These are phyloP conservation scores for Hylyphantes graminicola DNA, from an alignment of 1,140 invertebrate species.

Conservation along the genomic window DNA sequence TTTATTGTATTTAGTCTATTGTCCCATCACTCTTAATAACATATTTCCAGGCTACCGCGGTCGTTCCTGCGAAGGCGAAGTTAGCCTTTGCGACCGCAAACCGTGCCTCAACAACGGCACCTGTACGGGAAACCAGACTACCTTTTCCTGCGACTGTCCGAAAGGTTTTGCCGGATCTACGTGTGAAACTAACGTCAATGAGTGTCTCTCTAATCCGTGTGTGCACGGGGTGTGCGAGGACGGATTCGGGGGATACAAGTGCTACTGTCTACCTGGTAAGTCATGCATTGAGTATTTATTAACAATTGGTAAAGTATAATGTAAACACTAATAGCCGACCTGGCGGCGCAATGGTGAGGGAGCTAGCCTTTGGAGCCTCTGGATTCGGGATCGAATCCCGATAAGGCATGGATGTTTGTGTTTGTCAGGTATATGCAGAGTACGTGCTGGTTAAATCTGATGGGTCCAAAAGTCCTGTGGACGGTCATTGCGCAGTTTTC, in stretches of 20 bases:
- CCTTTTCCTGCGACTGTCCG: conserved; percentile 67
- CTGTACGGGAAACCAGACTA: conserved; percentile 66
- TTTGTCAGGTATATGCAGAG: too few relatives aligned
- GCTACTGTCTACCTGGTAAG: conserved; percentile 66
- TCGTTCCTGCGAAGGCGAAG: conserved; percentile 63
- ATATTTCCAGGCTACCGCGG: conserved; percentile 64
- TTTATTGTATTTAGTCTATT: too few relatives aligned
- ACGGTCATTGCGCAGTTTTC: too few relatives aligned
- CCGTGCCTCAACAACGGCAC: conserved; percentile 68
- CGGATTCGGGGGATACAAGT: conserved; percentile 68
- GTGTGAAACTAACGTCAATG: conserved; percentile 68
- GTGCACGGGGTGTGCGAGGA: conserved; percentile 70
- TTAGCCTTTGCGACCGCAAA: conserved; percentile 64
- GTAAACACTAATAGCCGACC: too few relatives aligned
- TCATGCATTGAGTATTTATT: neutral
- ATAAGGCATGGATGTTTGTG: too few relatives aligned
- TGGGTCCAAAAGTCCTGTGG: too few relatives aligned
- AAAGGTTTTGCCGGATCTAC: conserved; percentile 67
- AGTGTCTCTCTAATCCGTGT: conserved; percentile 69
- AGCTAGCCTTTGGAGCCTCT: too few relatives aligned
- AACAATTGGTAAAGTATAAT: too few relatives aligned
- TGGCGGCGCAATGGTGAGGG: too few relatives aligned
- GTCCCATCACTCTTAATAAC: too few relatives aligned
- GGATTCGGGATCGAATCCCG: too few relatives aligned
- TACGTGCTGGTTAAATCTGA: too few relatives aligned